phyloP scores from a whole-genome alignment of 2,113 vertebrate species.

The Tor tambroides region DNA sequence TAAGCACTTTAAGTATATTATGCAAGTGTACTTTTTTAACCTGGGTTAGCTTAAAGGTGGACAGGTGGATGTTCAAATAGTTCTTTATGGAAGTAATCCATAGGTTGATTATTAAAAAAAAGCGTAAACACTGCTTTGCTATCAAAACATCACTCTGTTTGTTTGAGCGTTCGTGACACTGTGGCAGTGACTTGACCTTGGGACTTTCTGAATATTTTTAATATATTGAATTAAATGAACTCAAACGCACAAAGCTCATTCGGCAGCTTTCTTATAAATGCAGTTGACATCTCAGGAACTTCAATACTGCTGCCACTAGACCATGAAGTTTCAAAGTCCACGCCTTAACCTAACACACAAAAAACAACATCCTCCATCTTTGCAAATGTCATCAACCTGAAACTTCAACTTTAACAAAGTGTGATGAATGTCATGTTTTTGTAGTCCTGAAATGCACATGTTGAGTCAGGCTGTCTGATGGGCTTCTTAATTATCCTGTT shows the following conservation, averaged over 20 bases:
- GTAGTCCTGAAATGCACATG: slow-evolving; percentile 41
- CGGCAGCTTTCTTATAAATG: slow-evolving; percentile 18
- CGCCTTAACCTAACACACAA: slow-evolving; percentile 56
- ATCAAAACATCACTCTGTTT: neutral
- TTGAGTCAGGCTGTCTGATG: slow-evolving; percentile 48
- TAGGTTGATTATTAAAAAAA: neutral
- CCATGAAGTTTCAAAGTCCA: slow-evolving; percentile 48
- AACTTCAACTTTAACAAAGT: slow-evolving; percentile 43
- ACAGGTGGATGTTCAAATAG: neutral
- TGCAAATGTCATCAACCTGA: slow-evolving; percentile 41
- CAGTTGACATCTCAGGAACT: slow-evolving; percentile 27
- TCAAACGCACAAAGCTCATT: neutral
- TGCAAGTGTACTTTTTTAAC: no score
- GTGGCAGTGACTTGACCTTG: neutral
- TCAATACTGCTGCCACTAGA: slow-evolving; percentile 39
- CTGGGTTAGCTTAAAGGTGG: no score
- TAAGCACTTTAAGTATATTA: no score
- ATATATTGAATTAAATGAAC: neutral
- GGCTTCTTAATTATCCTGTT: slow-evolving; percentile 3
- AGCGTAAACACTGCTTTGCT: neutral
- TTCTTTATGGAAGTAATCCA: neutral
- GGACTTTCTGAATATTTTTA: neutral
- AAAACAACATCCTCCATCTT: slow-evolving; percentile 46
- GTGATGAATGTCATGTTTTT: slow-evolving; percentile 56
- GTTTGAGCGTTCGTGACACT: neutral